Percentiles rank a stretch among this genome's conserved stretches.
These are phyloP conservation scores for Zygogramma bicolorata DNA, from an alignment of 2,888 invertebrate species.

Conservation along the genomic window DNA sequence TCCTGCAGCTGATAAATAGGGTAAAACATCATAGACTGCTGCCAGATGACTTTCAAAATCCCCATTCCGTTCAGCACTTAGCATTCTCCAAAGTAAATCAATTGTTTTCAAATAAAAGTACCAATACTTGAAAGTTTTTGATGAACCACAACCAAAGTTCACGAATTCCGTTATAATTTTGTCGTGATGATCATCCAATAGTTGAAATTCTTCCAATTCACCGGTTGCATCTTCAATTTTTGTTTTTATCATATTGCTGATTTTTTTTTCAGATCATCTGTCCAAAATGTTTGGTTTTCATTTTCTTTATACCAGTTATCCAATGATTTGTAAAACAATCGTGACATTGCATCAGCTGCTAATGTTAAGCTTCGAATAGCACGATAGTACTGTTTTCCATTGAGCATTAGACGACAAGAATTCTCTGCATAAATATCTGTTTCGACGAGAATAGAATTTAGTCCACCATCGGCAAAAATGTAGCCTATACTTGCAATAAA, in stretches of 20 bases:
- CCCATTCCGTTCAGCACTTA: slow-evolving; percentile 33
- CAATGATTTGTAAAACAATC: slow-evolving; percentile 25
- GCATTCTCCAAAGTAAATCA: slow-evolving; percentile 31
- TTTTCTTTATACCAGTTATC: neutral
- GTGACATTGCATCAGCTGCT: no score
- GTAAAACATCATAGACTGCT: slow-evolving; percentile 32
- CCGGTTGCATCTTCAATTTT: neutral
- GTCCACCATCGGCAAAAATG: slow-evolving; percentile 42
- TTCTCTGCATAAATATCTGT: slow-evolving; percentile 29
- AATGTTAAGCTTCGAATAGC: no score
- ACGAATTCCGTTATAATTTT: slow-evolving; percentile 4
- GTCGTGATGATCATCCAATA: neutral
- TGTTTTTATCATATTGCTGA: neutral
- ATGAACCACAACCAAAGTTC: neutral
- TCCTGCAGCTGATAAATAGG: slow-evolving; percentile 39
- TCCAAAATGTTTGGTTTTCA: neutral
- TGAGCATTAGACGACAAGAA: slow-evolving; percentile 32
- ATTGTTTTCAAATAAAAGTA: slow-evolving; percentile 29
- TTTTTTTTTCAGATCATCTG: neutral
- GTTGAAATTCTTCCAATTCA: neutral
- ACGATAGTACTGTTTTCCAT: no score
- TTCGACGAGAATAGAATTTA: slow-evolving; percentile 24
- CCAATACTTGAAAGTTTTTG: slow-evolving; percentile 38
- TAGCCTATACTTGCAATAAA: slow-evolving; percentile 41
- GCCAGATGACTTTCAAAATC: slow-evolving; percentile 34